Evolutionary conservation across 1,140 invertebrate species (phyloP).

Genomic region (Cataglyphis hispanica): DNA sequence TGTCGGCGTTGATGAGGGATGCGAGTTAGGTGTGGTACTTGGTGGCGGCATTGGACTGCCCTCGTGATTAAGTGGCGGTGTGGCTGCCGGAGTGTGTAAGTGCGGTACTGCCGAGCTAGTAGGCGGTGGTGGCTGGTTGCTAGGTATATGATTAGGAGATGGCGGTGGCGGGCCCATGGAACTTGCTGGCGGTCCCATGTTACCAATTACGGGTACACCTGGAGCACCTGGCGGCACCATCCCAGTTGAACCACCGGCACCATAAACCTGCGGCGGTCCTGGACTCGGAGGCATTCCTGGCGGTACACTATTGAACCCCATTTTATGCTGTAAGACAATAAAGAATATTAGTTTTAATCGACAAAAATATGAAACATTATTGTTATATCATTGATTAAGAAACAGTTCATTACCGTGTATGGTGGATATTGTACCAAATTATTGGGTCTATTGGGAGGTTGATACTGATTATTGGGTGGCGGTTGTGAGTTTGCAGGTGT

Average conservation of each 20-base stretch:
- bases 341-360: neutral
- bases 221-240: slow-evolving; percentile 87
- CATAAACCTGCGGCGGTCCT: slow-evolving; percentile 84
- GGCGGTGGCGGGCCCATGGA: slow-evolving; percentile 87
- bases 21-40: slow-evolving; percentile 88
- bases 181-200: slow-evolving; percentile 84
- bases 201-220: slow-evolving; percentile 82
- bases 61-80: slow-evolving; percentile 86
- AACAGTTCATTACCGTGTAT: slow-evolving; percentile 80
- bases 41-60: slow-evolving; percentile 88
- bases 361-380: slow-evolving; percentile 9
- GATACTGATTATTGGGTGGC: slow-evolving; percentile 85
- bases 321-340: slow-evolving; percentile 82
- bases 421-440: slow-evolving; percentile 85
- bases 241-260: slow-evolving; percentile 80
- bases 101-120: slow-evolving; percentile 85
- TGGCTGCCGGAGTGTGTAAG: slow-evolving; percentile 81
- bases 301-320: slow-evolving; percentile 84
- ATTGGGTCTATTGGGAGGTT: slow-evolving; percentile 82
- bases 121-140: slow-evolving; percentile 85
- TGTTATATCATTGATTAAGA: slow-evolving; percentile 31
- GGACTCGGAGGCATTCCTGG: slow-evolving; percentile 84
- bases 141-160: slow-evolving; percentile 87
- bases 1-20: slow-evolving; percentile 81
- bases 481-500: slow-evolving; percentile 84